Percentiles rank a stretch among this genome's conserved stretches.
These are phyloP conservation scores for Drosophila sp. DNA, from an alignment of 1,140 invertebrate species.

Conservation along the genomic window DNA sequence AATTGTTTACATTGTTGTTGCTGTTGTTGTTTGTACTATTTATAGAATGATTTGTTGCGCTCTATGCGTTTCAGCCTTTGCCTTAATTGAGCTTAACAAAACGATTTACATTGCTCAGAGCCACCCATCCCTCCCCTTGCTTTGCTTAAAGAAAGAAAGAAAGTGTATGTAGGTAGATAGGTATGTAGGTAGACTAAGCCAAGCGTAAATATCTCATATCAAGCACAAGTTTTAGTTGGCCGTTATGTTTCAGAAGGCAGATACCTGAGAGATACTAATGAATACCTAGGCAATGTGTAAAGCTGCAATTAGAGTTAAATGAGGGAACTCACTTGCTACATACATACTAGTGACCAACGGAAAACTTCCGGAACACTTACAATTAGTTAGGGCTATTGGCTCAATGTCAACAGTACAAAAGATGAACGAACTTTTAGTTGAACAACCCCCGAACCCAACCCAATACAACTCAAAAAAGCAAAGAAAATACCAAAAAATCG, in stretches of 20 bases:
- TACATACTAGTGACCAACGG: conserved; percentile 24
- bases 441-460: background rate
- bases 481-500: conserved; percentile 18
- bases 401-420: conserved; percentile 70
- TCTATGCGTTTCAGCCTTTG: conserved; percentile 50
- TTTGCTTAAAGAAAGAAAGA: conserved; percentile 26
- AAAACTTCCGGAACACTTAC: conserved; percentile 55
- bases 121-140: background rate
- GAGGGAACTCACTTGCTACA: conserved; percentile 32
- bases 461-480: background rate
- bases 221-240: conserved; percentile 6
- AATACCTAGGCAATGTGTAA: conserved; percentile 48
- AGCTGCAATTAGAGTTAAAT: conserved; percentile 69
- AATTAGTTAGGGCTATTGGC: conserved; percentile 43
- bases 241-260: conserved; percentile 24
- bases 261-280: conserved; percentile 35
- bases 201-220: conserved; percentile 21
- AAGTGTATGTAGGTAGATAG: conserved; percentile 4
- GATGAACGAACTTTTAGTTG: conserved; percentile 75
- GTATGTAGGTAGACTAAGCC: background rate
- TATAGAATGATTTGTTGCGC: conserved; percentile 77
- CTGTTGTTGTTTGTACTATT: conserved; percentile 35
- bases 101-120: conserved; percentile 54
- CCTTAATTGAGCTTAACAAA: conserved; percentile 65
- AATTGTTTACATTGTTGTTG: conserved; percentile 51